These are phyloP conservation scores for Heliconius erato DNA, from an alignment of 2,888 invertebrate species.

Conservation along the genomic window DNA sequence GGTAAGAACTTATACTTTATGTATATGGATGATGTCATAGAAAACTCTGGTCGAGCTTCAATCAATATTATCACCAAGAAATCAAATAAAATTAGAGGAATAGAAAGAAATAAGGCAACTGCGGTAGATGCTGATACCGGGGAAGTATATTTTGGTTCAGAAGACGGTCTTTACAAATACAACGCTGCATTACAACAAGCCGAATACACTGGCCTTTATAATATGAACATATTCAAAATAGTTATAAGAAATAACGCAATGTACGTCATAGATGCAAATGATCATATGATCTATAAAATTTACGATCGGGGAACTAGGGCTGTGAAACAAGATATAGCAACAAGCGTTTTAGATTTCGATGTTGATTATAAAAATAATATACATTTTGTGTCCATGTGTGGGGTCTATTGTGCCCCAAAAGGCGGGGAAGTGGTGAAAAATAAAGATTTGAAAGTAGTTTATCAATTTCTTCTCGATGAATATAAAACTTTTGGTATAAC, in stretches of 20 bases:
- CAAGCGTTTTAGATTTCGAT: conserved; percentile 72
- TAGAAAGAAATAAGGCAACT: conserved; percentile 74
- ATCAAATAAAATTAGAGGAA: conserved; percentile 68
- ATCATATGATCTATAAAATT: conserved; percentile 76
- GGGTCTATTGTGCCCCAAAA: conserved; percentile 69
- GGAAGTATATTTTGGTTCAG: conserved; percentile 78
- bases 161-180: conserved; percentile 76
- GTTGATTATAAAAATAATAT: conserved; percentile 72
- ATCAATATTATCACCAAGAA: conserved; percentile 73
- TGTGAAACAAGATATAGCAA: conserved; percentile 64
- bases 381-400: conserved; percentile 76
- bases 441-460: conserved; percentile 65
- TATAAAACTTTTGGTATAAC: conserved; percentile 69
- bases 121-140: conserved; percentile 73
- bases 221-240: conserved; percentile 75
- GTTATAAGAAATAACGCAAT: conserved; percentile 75
- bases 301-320: conserved; percentile 63
- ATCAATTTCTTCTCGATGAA: conserved; percentile 69
- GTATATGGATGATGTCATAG: conserved; percentile 76
- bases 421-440: conserved; percentile 71
- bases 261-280: conserved; percentile 75
- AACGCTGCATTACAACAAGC: conserved; percentile 68
- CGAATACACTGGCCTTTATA: conserved; percentile 71
- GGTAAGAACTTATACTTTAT: conserved; percentile 77
- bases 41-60: conserved; percentile 74